Evolutionary conservation across 2,888 invertebrate species (phyloP).

Genomic region (Trichacis sp.): DNA sequence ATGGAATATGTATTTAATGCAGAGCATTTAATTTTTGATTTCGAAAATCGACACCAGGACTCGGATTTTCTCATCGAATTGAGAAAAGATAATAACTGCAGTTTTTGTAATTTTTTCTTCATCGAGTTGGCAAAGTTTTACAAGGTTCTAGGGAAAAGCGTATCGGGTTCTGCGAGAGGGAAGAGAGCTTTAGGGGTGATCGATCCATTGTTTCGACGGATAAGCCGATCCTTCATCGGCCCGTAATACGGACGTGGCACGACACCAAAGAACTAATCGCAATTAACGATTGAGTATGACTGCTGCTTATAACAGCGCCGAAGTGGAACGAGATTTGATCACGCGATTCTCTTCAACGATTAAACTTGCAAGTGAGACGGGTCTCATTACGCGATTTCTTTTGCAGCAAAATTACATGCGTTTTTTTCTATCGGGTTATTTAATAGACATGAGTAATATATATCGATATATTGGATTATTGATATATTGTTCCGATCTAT

Average conservation of each 20-base stretch:
- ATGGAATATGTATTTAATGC: too few relatives aligned
- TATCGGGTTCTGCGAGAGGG: not conserved
- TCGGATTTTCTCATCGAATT: too few relatives aligned
- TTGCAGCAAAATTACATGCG: not conserved
- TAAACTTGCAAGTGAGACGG: not conserved
- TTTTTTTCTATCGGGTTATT: not conserved
- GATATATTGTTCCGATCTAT: too few relatives aligned
- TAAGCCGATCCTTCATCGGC: not conserved
- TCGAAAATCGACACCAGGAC: too few relatives aligned
- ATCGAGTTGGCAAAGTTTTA: too few relatives aligned
- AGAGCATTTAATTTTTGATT: too few relatives aligned
- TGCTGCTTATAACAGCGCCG: not conserved
- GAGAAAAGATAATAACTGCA: too few relatives aligned
- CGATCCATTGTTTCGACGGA: not conserved
- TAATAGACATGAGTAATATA: too few relatives aligned
- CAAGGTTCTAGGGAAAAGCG: not conserved
- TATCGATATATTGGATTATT: too few relatives aligned
- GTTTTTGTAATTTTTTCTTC: too few relatives aligned
- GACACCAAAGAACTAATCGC: slow-evolving; percentile 2
- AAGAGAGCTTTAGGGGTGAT: not conserved
- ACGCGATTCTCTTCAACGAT: not conserved
- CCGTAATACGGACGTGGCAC: slow-evolving; percentile 1
- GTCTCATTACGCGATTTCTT: too few relatives aligned
- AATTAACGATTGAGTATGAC: slow-evolving; percentile 6
- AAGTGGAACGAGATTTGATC: slow-evolving; percentile 4